Evolutionary conservation across 2,797 vertebrate species (phyloP).

Genomic region (Vespertilio murinus): DNA sequence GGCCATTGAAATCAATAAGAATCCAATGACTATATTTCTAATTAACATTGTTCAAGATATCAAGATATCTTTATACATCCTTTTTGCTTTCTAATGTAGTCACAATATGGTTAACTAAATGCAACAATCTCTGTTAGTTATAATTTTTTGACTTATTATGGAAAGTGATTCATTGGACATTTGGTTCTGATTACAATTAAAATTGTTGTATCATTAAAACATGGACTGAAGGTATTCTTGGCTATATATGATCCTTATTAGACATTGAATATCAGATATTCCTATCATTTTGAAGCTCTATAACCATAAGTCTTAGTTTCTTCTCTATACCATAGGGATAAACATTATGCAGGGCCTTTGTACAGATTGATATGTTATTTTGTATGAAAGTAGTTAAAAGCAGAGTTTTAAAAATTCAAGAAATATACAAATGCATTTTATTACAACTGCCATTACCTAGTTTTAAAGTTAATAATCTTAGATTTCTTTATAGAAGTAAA

Average conservation of each 20-base stretch:
- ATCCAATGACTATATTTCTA: neutral
- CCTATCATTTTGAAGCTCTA: neutral
- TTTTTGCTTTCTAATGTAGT: neutral
- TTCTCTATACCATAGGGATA: neutral
- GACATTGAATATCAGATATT: neutral
- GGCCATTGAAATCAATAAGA: neutral
- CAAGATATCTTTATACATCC: neutral
- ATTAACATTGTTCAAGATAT: neutral
- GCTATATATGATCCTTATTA: neutral
- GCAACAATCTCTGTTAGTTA: neutral
- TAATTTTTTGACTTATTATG: neutral
- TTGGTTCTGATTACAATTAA: conserved; percentile 40
- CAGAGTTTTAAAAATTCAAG: neutral
- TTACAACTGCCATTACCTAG: neutral
- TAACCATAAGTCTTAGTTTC: neutral
- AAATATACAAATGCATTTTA: neutral
- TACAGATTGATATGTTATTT: neutral
- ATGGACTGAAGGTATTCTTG: neutral
- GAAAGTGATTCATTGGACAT: neutral
- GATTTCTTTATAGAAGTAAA: neutral
- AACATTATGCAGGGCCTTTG: neutral
- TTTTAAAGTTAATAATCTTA: conserved; percentile 40
- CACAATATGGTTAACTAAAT: neutral
- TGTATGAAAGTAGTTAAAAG: neutral
- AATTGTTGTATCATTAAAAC: conserved; percentile 31